Evolutionary conservation across 2,797 vertebrate genomes (phyloP).

Genomic region (Melanotaenia maccullochi): DNA sequence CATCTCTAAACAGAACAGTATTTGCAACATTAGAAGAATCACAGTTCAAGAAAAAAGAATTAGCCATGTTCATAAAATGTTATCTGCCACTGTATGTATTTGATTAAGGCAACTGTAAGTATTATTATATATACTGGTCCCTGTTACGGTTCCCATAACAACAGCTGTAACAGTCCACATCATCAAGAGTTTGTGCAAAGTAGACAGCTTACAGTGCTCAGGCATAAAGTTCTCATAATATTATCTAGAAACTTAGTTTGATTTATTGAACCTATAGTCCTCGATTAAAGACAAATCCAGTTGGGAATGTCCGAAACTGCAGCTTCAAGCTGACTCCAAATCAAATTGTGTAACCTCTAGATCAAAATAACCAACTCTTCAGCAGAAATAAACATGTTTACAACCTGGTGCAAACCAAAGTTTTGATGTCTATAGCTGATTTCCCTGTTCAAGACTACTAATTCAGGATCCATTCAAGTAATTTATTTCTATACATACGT

Average conservation of each 20-base stretch:
- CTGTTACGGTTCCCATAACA: too few relatives aligned
- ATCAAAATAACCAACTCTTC: background rate
- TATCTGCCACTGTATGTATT: background rate
- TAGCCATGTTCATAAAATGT: background rate
- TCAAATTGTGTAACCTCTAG: background rate
- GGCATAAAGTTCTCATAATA: background rate
- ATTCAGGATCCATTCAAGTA: too few relatives aligned
- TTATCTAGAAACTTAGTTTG: background rate
- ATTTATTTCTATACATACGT: too few relatives aligned
- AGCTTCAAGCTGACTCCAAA: background rate
- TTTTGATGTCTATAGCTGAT: too few relatives aligned
- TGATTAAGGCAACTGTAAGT: background rate
- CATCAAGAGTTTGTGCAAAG: background rate
- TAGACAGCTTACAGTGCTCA: background rate
- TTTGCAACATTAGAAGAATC: background rate
- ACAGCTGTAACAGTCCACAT: background rate
- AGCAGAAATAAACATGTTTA: too few relatives aligned
- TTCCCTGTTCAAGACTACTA: too few relatives aligned
- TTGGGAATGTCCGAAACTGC: background rate
- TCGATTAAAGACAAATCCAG: background rate
- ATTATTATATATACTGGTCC: background rate
- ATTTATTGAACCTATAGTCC: background rate
- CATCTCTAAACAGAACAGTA: background rate
- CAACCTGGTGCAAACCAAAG: too few relatives aligned
- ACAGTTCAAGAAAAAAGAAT: slow-evolving; percentile 9